These are phyloP conservation scores for Brachyhypopomus gauderio DNA, from an alignment of 2,113 vertebrate species.

Conservation along the genomic window DNA sequence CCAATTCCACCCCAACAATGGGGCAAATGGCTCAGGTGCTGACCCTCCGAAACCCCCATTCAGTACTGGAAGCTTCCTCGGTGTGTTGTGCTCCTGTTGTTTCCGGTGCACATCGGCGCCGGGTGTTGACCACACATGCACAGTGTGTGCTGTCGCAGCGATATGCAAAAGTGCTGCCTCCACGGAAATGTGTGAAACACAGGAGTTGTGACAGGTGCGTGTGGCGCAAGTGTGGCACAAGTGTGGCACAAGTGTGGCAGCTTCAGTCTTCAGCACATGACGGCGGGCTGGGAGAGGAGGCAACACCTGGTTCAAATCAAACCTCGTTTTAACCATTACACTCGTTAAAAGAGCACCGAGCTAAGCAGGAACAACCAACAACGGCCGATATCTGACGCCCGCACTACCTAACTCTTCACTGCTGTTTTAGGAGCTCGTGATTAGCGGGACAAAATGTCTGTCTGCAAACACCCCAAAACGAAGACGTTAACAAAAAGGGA, in stretches of 20 bases:
- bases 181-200: slow-evolving; percentile 30
- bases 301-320: not conserved
- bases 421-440: not conserved
- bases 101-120: slow-evolving; percentile 18
- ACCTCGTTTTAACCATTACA: not conserved
- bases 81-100: slow-evolving; percentile 39
- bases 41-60: slow-evolving; percentile 8
- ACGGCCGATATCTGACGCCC: not conserved
- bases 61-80: slow-evolving; percentile 50
- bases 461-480: not conserved
- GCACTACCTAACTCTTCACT: not conserved
- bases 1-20: slow-evolving; percentile 67
- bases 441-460: not conserved
- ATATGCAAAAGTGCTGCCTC: slow-evolving; percentile 19
- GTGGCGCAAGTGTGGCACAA: no score
- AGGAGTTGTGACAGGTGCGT: not conserved
- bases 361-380: not conserved
- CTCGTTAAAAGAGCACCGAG: not conserved
- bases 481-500: not conserved
- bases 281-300: not conserved
- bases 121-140: slow-evolving; percentile 46
- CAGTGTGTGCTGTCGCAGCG: not conserved
- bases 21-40: slow-evolving; percentile 12
- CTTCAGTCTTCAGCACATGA: not conserved
- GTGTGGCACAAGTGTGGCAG: slow-evolving; percentile 37